phyloP scores from a whole-genome alignment of 2,113 vertebrate genomes.

The Podocnemis expansa region DNA sequence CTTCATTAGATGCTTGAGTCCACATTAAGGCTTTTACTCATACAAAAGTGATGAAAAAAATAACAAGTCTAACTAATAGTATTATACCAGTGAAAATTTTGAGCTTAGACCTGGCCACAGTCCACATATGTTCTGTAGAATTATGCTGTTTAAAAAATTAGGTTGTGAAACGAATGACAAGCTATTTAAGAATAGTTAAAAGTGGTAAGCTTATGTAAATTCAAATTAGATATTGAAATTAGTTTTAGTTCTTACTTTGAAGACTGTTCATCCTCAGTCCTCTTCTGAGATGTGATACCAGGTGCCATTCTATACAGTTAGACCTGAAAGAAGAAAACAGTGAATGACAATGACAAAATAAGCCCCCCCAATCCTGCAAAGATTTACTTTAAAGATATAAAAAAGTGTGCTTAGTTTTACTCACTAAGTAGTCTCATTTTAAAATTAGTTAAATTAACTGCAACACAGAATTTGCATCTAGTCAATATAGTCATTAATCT shows the following conservation, averaged over 20 bases:
- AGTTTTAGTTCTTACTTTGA: constrained; percentile 67
- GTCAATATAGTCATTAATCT: background rate
- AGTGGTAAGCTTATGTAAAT: background rate
- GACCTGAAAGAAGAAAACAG: constrained; percentile 4
- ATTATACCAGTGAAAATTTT: background rate
- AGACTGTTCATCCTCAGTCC: constrained; percentile 12
- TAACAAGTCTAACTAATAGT: background rate
- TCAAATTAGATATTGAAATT: background rate
- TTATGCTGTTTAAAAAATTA: background rate
- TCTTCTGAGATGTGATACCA: constrained; percentile 29
- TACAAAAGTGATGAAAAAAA: background rate
- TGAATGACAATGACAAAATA: background rate
- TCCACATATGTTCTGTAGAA: background rate
- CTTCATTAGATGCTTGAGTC: background rate
- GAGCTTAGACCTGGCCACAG: background rate
- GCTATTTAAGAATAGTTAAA: background rate
- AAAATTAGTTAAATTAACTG: background rate
- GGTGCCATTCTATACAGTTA: constrained; percentile 60
- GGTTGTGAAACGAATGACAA: background rate
- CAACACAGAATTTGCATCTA: background rate
- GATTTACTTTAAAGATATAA: too few species aligned
- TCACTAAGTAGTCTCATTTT: background rate
- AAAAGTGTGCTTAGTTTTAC: background rate
- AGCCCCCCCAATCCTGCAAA: background rate
- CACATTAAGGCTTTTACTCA: background rate